Percentiles rank a stretch among this genome's conserved stretches.
phyloP scores from a whole-genome alignment of 92 coral and sea anemone species.

The Zoanthus sociatus region DNA sequence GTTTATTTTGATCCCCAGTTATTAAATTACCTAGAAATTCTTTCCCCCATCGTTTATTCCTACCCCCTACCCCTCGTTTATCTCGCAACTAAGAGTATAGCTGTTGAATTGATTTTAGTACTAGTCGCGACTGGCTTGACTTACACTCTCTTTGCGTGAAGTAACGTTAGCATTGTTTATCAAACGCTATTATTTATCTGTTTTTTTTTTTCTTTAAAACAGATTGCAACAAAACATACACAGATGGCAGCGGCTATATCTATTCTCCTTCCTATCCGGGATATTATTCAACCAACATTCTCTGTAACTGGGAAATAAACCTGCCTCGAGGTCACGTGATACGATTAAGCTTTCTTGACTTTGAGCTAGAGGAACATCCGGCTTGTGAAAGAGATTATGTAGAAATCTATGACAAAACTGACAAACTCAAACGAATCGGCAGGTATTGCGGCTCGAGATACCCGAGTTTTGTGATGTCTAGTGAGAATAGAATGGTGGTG shows the following conservation, averaged over 20 bases:
- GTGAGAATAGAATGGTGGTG: slow-evolving; percentile 59
- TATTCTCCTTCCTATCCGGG: slow-evolving; percentile 70
- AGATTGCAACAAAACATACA: slow-evolving; percentile 59
- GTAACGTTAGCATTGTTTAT: too few species aligned
- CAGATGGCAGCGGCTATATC: slow-evolving; percentile 48
- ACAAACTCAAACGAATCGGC: slow-evolving; percentile 47
- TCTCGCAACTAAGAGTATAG: too few species aligned
- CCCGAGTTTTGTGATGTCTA: slow-evolving; percentile 73
- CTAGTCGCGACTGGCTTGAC: too few species aligned
- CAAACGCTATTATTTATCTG: not conserved
- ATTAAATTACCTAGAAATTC: too few species aligned
- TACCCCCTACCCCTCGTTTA: too few species aligned
- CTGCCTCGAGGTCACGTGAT: slow-evolving; percentile 45
- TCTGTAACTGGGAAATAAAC: slow-evolving; percentile 70
- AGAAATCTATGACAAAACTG: slow-evolving; percentile 51
- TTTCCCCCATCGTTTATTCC: too few species aligned
- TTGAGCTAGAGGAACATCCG: slow-evolving; percentile 81
- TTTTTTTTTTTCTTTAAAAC: not conserved
- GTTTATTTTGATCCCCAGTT: too few species aligned
- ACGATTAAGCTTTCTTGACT: slow-evolving; percentile 64
- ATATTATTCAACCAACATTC: slow-evolving; percentile 51
- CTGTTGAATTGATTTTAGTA: too few species aligned
- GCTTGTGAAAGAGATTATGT: slow-evolving; percentile 64
- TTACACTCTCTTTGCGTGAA: too few species aligned
- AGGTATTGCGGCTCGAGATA: slow-evolving; percentile 75